These are phyloP conservation scores for Myotis davidii DNA, from an alignment of 2,113 vertebrate genomes.

Conservation along the genomic window DNA sequence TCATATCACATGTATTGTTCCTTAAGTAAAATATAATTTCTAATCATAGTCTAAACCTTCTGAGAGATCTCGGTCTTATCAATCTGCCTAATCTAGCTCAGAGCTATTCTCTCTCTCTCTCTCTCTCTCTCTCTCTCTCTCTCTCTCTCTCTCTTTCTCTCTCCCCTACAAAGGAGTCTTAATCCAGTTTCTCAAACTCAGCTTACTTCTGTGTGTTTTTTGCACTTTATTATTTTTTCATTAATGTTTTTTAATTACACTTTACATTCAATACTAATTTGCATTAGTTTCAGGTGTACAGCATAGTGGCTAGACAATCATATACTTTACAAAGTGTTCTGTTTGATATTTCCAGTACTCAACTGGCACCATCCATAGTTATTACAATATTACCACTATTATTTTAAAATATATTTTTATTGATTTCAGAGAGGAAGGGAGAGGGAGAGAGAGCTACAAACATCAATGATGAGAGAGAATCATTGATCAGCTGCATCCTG, in stretches of 20 bases:
- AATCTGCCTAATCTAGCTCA: conserved; percentile 12
- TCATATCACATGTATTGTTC: conserved; percentile 7
- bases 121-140: too few relatives aligned
- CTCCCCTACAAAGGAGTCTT: background rate
- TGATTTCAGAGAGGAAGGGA: too few relatives aligned
- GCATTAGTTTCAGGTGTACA: background rate
- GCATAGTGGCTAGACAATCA: background rate
- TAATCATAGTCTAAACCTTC: conserved; percentile 12
- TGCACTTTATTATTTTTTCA: background rate
- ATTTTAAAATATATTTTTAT: too few relatives aligned
- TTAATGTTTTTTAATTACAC: background rate
- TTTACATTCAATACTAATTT: background rate
- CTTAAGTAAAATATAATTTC: conserved; percentile 64
- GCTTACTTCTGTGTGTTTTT: background rate
- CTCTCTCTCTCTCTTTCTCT: background rate
- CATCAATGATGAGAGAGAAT: too few relatives aligned
- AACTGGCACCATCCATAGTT: background rate
- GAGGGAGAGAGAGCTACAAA: too few relatives aligned
- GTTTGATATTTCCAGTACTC: background rate
- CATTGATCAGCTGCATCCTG: too few relatives aligned
- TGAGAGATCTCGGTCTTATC: background rate
- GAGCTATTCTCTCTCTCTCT: background rate
- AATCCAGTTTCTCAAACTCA: background rate
- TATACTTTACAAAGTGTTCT: background rate
- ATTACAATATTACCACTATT: background rate